These are phyloP conservation scores for Coturnix japonica DNA, from an alignment of 2,113 vertebrate species.

Conservation along the genomic window DNA sequence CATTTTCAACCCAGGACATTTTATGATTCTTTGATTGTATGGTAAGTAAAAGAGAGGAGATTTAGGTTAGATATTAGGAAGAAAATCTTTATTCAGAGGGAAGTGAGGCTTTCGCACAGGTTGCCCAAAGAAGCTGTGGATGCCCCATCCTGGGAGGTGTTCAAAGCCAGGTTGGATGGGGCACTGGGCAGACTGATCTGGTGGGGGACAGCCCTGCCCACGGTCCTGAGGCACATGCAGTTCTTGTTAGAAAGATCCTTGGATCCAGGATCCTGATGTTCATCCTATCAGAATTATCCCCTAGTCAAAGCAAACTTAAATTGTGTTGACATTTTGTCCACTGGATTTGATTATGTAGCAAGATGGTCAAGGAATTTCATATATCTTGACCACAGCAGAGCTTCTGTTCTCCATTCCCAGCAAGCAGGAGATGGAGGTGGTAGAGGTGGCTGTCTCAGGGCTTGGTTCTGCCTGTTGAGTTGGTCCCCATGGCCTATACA, in stretches of 20 bases:
- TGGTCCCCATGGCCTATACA: not conserved
- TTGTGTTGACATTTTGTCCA: not conserved
- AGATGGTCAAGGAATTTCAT: not conserved
- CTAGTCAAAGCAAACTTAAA: not conserved
- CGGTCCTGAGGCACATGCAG: not conserved
- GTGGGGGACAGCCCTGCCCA: not conserved
- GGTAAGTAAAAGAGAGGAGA: no score
- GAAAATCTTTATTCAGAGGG: no score
- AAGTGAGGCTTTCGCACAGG: no score
- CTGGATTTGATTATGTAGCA: not conserved
- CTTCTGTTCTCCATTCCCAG: not conserved
- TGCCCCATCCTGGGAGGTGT: no score
- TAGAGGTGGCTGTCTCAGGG: not conserved
- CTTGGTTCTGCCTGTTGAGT: not conserved
- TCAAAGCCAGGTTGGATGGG: no score
- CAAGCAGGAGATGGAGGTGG: not conserved
- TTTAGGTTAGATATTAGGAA: no score
- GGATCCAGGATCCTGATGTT: not conserved
- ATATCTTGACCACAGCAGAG: not conserved
- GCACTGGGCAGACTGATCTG: no score
- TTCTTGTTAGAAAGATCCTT: not conserved
- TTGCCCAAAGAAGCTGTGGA: no score
- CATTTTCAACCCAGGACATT: no score
- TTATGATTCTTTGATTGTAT: no score
- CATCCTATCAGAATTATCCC: not conserved